Conservation (phyloP, 2,797 vertebrate genomes). For the Danio aesculapii region DNA sequence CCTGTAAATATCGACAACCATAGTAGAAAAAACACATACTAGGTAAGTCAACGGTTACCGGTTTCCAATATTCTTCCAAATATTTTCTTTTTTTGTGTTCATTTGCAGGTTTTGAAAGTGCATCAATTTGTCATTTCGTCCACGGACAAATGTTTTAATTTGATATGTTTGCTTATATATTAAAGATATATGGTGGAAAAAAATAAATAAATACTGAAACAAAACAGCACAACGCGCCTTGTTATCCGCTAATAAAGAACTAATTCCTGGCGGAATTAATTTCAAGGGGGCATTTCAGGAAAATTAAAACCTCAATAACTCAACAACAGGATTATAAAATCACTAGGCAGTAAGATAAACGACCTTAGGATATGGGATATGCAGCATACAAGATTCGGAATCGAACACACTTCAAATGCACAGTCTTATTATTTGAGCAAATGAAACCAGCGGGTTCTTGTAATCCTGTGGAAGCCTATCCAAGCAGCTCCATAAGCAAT, state of each 20-base stretch:
- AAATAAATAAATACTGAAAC: neutral
- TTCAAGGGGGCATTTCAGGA: neutral
- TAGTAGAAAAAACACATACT: too few species aligned
- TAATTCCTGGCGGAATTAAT: neutral
- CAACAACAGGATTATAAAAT: neutral
- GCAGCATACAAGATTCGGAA: neutral
- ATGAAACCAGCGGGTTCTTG: conserved; percentile 38
- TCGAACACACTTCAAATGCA: conserved; percentile 23
- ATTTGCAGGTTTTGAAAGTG: too few species aligned
- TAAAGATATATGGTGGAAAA: too few species aligned
- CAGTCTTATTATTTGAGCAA: neutral
- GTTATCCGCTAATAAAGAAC: neutral
- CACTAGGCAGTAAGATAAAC: neutral
- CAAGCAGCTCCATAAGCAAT: conserved; percentile 65
- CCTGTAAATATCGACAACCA: too few species aligned
- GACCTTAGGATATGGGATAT: neutral
- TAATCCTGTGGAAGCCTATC: conserved; percentile 54
- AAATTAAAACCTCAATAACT: neutral
- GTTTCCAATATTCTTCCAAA: too few species aligned
- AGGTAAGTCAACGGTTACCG: too few species aligned
- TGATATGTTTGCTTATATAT: too few species aligned
- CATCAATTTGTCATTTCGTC: too few species aligned
- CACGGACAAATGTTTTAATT: too few species aligned
- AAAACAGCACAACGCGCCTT: neutral
- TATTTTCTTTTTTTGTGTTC: too few species aligned